Evolutionary conservation across 2,888 invertebrate species (phyloP), one percentile per base, ranked within the genome.

Genomic region (Andrena haemorrhoa): DNA sequence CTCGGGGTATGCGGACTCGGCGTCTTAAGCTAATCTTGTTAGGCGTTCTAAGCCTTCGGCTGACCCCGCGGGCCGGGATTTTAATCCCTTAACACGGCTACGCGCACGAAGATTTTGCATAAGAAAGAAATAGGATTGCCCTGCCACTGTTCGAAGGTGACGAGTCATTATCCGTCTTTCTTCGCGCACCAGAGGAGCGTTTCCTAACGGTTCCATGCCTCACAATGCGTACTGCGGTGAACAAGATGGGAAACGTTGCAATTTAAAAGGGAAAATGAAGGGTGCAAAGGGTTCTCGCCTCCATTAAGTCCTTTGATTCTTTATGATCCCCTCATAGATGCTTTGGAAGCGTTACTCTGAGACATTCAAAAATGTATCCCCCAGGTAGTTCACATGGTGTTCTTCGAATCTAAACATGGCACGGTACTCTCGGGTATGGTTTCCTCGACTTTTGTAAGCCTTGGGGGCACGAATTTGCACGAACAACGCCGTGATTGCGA

Each of bases 21-120:
- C 92, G 91, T 92, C 93, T 94, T 93, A 92, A 91, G 92, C 93
- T 94, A 93, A 94, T 94, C 93, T 94, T 93, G 94, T 94, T 94
- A 94, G 93, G 89, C 89, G 90, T 90, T 90, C 90, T 91, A 92
- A 93, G 93, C 92, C 92, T 91, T 89, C 89, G 91, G 92, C 92
- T 93, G 92, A 93, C 92, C 92, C 92, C 91, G 89, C 86, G 85
- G 79, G 84, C 83, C 88, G 88, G 90, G 91, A 91, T 93, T 92
- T 93, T 93, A 93, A 93, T 93, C 93, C 93, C 91, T 91, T 90
- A 91, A 91, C 91, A 90, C 91, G 90, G 85, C 91, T 88, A 89
- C 85, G 84, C 90, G 90, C 87, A 87, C 88, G 84, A 84, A 90
- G 90, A 91, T 92, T 93, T 93, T 93, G 92, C 93, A 92, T 93